These are phyloP conservation scores for Eublepharis macularius DNA, from an alignment of 2,113 vertebrate genomes.

Conservation along the genomic window DNA sequence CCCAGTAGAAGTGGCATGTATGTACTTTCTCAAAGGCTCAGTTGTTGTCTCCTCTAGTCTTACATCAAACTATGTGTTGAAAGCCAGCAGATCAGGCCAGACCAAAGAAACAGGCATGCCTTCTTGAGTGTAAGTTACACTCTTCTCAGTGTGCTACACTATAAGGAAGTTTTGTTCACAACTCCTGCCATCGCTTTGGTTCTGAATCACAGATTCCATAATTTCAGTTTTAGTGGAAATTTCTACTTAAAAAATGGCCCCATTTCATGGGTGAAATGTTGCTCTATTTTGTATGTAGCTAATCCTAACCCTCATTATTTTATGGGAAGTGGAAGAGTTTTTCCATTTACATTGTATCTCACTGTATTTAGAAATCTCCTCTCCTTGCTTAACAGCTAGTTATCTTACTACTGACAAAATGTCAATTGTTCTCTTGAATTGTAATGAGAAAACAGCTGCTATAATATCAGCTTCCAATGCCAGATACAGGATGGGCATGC, in stretches of 20 bases:
- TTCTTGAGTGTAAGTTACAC: neutral
- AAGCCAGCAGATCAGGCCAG: neutral
- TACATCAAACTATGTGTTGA: neutral
- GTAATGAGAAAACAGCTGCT: neutral
- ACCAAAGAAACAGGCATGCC: neutral
- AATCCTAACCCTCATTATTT: neutral
- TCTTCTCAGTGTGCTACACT: neutral
- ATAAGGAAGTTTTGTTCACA: neutral
- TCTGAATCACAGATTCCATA: neutral
- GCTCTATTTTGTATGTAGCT: neutral
- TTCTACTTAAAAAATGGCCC: neutral
- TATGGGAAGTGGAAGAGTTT: neutral
- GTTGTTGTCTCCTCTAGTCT: neutral
- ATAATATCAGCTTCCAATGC: neutral
- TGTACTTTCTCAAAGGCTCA: neutral
- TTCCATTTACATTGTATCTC: neutral
- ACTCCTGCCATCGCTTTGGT: neutral
- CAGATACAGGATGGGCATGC: neutral
- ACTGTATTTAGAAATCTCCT: neutral
- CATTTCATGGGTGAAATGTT: neutral
- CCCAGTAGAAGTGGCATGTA: neutral
- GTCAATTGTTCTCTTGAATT: too few species aligned
- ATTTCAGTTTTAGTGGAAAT: constrained; percentile 10
- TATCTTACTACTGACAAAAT: neutral
- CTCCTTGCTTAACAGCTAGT: neutral